These are phyloP conservation scores for Dryobota labecula DNA, from an alignment of 2,888 invertebrate genomes.

Conservation along the genomic window DNA sequence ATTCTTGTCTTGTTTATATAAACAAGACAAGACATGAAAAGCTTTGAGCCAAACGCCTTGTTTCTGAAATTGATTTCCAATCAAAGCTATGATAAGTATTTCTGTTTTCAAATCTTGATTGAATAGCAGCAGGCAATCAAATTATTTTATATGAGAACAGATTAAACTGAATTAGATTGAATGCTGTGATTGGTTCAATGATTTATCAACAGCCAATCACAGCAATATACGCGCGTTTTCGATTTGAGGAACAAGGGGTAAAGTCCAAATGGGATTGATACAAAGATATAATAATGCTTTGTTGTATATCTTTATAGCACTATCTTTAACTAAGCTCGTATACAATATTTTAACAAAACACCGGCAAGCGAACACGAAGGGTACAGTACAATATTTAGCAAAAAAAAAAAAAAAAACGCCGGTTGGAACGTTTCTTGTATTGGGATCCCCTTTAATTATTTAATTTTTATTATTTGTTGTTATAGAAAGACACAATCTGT, in stretches of 20 bases:
- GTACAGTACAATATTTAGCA: too few species aligned
- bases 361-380: too few species aligned
- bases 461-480: too few species aligned
- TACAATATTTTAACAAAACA: not conserved
- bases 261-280: not conserved
- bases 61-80: not conserved
- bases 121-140: not conserved
- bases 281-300: not conserved
- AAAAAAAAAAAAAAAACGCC: too few species aligned
- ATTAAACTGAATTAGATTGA: not conserved
- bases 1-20: too few species aligned
- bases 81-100: not conserved
- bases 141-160: not conserved
- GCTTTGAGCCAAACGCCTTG: not conserved
- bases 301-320: not conserved
- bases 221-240: too few species aligned
- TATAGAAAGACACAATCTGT: too few species aligned
- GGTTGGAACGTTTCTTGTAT: too few species aligned
- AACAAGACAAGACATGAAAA: not conserved
- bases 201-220: too few species aligned
- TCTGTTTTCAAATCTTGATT: not conserved
- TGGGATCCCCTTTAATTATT: too few species aligned
- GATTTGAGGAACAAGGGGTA: not conserved
- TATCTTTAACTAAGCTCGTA: not conserved
- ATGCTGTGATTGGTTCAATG: too few species aligned